Conservation (phyloP, 2,797 vertebrate genomes). For the Ctenosaura bakeri region DNA sequence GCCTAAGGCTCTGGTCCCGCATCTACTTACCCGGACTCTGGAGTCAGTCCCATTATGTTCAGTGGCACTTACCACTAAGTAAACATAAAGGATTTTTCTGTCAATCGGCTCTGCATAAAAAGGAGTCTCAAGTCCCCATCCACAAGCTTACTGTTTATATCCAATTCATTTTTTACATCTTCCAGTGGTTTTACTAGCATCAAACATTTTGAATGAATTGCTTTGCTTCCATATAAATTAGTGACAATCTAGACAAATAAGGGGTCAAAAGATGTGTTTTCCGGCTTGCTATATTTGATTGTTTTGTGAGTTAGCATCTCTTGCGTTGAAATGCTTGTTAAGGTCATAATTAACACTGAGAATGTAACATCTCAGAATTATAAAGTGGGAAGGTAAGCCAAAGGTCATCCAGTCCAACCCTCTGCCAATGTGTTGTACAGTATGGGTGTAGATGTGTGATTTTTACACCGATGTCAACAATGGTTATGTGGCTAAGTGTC, state of each 20-base stretch:
- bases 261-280: neutral
- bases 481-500: neutral
- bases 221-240: neutral
- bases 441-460: neutral
- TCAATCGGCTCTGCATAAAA: neutral
- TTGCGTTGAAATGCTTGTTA: neutral
- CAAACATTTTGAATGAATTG: conserved; percentile 6
- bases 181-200: neutral
- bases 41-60: neutral
- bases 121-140: no score
- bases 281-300: neutral
- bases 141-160: no score
- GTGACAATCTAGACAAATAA: neutral
- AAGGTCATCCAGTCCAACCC: no score
- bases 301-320: neutral
- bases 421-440: no score
- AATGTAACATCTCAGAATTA: no score
- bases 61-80: neutral
- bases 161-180: neutral
- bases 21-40: neutral
- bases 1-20: neutral
- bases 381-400: no score
- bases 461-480: neutral
- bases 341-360: neutral
- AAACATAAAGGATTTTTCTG: neutral